phyloP scores from a whole-genome alignment of 2,113 vertebrate species.

The Mesembrinibis cayennensis region DNA sequence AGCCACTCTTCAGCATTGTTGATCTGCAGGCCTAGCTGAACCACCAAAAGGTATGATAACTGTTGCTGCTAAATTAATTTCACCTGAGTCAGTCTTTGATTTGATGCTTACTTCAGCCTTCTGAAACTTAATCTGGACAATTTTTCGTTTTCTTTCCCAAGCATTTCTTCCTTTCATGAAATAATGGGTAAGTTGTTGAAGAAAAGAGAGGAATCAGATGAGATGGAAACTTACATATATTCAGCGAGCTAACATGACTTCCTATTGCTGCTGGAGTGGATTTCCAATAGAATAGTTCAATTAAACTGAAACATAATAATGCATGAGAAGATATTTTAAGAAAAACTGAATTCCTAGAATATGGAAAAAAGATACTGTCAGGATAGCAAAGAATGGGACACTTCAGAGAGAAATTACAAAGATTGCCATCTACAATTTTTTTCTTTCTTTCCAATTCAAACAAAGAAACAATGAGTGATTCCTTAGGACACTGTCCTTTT shows the following conservation, averaged over 20 bases:
- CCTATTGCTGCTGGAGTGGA: neutral
- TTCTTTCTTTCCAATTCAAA: neutral
- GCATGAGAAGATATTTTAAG: neutral
- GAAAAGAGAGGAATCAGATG: neutral
- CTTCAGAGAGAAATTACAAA: neutral
- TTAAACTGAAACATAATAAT: neutral
- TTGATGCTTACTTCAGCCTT: neutral
- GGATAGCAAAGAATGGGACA: neutral
- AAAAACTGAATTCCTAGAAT: neutral
- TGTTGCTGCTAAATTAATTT: neutral
- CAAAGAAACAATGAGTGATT: neutral
- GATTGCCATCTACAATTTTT: neutral
- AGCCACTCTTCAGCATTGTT: neutral
- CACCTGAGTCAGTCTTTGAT: neutral
- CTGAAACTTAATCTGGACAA: neutral
- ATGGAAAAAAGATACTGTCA: neutral
- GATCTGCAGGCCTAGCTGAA: neutral
- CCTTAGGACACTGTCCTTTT: neutral
- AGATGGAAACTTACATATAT: neutral
- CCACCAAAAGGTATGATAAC: neutral
- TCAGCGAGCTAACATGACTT: rapidly evolving
- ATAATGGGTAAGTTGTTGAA: neutral
- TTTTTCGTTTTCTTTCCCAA: neutral
- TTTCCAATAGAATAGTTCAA: neutral
- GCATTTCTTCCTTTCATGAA: neutral